A percentile compares a stretch with the other conserved stretches of the same genome.
Conservation (phyloP, 2,888 invertebrate species). For the Eucriotettix oculatus region DNA sequence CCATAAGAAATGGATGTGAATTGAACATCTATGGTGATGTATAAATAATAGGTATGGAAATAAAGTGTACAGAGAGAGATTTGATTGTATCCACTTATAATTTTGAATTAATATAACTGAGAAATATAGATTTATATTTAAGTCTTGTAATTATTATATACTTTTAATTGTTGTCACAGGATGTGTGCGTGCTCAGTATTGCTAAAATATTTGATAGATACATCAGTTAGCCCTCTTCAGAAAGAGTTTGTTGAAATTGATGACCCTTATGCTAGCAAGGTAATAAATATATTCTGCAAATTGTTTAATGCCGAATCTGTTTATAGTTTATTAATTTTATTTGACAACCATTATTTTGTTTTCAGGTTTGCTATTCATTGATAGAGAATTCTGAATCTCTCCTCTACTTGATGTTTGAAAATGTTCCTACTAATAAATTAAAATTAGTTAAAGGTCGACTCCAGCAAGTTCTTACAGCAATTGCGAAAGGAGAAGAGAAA, state of each 20-base stretch:
- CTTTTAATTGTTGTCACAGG: slow-evolving; percentile 22
- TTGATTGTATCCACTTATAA: too few relatives aligned
- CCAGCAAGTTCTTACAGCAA: slow-evolving; percentile 28
- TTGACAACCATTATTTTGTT: slow-evolving; percentile 7
- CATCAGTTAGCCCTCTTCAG: slow-evolving; percentile 73
- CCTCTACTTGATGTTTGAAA: slow-evolving; percentile 53
- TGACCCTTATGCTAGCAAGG: slow-evolving; percentile 65
- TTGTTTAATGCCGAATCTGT: too few relatives aligned
- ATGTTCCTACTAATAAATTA: slow-evolving; percentile 54
- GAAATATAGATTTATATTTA: background rate
- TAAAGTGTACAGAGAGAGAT: too few relatives aligned
- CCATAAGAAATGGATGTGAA: too few relatives aligned
- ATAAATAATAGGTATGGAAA: too few relatives aligned
- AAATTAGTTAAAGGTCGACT: slow-evolving; percentile 41
- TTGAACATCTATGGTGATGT: too few relatives aligned
- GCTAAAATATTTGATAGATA: slow-evolving; percentile 68
- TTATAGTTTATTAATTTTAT: too few relatives aligned
- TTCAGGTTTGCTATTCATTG: slow-evolving; percentile 47
- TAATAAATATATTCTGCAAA: slow-evolving; percentile 21
- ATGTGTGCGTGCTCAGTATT: slow-evolving; percentile 49
- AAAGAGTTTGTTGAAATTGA: slow-evolving; percentile 66
- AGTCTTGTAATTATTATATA: background rate
- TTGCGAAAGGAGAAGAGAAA: slow-evolving; percentile 28
- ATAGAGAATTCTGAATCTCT: slow-evolving; percentile 56
- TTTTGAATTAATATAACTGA: too few relatives aligned